Evolutionary conservation across 2,888 invertebrate genomes (phyloP).

Genomic region (Ophioninae sp.): DNA sequence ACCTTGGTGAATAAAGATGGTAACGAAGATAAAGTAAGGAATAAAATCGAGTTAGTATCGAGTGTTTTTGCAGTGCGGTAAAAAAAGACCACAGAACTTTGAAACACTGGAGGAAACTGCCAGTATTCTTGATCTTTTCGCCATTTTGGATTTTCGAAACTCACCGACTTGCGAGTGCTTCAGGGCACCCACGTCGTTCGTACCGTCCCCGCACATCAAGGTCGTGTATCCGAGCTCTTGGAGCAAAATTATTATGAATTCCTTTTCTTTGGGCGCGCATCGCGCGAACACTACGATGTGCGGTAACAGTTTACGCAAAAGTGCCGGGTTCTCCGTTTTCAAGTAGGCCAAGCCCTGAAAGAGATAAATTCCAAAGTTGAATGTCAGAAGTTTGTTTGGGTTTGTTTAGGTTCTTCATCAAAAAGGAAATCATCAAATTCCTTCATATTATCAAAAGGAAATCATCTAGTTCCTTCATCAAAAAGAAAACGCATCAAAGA

Average conservation of each 20-base stretch:
- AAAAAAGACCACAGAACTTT: too few species aligned
- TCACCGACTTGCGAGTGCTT: slow-evolving; percentile 97
- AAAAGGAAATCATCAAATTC: background rate
- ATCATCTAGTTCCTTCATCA: background rate
- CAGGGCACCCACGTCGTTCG: slow-evolving; percentile 99
- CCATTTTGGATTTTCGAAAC: slow-evolving; percentile 56
- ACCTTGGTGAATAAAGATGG: slow-evolving; percentile 81
- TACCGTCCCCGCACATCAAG: slow-evolving; percentile 99
- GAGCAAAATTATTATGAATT: slow-evolving; percentile 94
- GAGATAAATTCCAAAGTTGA: slow-evolving; percentile 15
- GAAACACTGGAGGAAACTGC: too few species aligned
- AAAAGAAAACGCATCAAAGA: background rate
- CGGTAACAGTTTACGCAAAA: slow-evolving; percentile 89
- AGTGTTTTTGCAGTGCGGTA: too few species aligned
- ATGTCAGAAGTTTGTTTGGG: background rate
- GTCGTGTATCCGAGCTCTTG: slow-evolving; percentile 94
- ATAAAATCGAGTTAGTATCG: too few species aligned
- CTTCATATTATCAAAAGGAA: background rate
- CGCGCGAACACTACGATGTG: slow-evolving; percentile 96
- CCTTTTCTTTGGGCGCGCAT: slow-evolving; percentile 99
- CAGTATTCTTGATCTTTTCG: too few species aligned
- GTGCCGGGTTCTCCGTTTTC: slow-evolving; percentile 84
- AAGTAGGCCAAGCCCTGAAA: slow-evolving; percentile 87
- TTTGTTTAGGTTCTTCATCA: background rate
- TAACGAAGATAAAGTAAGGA: background rate